Evolutionary conservation across 1,140 invertebrate genomes (phyloP), one percentile per base, ranked within the genome.

Genomic region (Drosophila navojoa): DNA sequence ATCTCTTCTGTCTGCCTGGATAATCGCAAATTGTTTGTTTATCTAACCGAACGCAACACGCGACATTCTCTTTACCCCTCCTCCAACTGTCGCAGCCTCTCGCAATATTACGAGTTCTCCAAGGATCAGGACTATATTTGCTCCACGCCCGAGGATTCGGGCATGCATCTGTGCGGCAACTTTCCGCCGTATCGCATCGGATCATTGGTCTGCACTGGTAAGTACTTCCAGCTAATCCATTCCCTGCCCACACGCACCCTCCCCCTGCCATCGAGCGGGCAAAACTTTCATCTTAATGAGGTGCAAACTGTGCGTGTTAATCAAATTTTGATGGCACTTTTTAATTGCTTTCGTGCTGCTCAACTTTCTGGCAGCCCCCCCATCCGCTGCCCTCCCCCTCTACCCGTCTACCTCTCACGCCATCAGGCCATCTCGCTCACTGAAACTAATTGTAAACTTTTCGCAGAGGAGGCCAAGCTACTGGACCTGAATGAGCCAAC

Each of bases 41-140:
- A 11, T 40, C 35, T 67, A 78, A 84, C 58, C 50, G 35, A 74
- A 57, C 63, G 79, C 79, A 79, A 49, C 61, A 35, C 40, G 40
- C 70, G 13, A 52, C 22, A 53, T 70, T 75, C 45, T 61, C 57
- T 71, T 60, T 75, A 57, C 44, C 42, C 19, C 15, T 10, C 32
- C 32, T 32, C 7, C 10, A 22, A 53, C 16, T 25, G 13, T 59
- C 47, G 47, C 92, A 94, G 94, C 92, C 93, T 94, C 76, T 95
- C 96, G 79, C 95, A 95, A 79, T 96, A 96, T 94, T 97, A 97
- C 93, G 95, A 95, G 92, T 95, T 94, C 91, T 94, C 95, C 90
- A 96, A 96, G 91, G 98, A 98, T 84, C 95, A 97, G 93, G 98
- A 99, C 93, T 99, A 98, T 93, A 99, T 99, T 80, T 99, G 99